Evolutionary conservation across 2,113 vertebrate genomes (phyloP), one percentile per base, ranked within the genome.

Genomic region (Aphelocoma coerulescens): DNA sequence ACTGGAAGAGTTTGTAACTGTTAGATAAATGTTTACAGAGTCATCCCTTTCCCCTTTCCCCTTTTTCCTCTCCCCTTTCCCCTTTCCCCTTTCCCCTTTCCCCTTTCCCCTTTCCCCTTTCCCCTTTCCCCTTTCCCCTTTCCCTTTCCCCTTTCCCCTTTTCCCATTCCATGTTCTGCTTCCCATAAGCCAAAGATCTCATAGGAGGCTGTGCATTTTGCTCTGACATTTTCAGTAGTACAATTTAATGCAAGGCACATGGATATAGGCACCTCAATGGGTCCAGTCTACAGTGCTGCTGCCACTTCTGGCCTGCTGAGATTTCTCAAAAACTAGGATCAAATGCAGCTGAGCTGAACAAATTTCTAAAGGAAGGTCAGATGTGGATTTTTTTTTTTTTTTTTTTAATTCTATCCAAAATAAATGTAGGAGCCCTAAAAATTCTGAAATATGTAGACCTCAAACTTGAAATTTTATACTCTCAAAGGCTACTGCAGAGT

Each of bases 401-500:
- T 66, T 72, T 17, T n/a, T n/a, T n/a, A n/a, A 9, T 69, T 55
- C 54, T 67, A 90, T 86, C 55, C 76, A 83, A 83, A 88, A 84
- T 81, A 92, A 95, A 86, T 39, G 26, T 57, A 74, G 30, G 39
- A 51, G 6, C 11, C 27, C 22, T 88, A 63, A 76, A 74, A 27
- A 4, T 74, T 86, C 44, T 69, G n/a, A 57, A 92, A 30, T 44
- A 67, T 8, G 32, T 68, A 84, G n/a, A 78, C 48, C n/a, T 91
- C 43, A 67, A 35, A 7, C 32, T 63, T 95, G 88, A 93, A 86
- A 79, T 88, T 58, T 83, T 83, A 58, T 77, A 18, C 30, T 55
- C 3, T 3, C 71, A 41, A 77, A 81, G 72, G 24, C 13, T 77
- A n/a, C 24, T 20, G 13, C 30, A 74, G 65, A 91, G 32, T 13